phyloP scores from a whole-genome alignment of 1,140 invertebrate species.

The Conus ventricosus region DNA sequence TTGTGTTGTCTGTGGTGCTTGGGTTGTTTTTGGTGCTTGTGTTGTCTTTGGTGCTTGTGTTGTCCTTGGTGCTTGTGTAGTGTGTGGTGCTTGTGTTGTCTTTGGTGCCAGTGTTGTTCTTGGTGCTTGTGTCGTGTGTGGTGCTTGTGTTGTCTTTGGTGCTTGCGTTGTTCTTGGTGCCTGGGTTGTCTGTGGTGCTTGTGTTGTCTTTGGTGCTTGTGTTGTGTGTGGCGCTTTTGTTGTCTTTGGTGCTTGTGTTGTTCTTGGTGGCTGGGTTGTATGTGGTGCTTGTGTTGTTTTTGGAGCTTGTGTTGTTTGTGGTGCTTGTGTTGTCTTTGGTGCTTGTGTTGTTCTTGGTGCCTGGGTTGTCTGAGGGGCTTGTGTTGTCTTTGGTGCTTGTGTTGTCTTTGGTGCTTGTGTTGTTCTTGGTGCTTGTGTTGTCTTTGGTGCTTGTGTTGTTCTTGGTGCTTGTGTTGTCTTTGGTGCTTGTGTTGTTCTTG shows the following conservation, averaged over 20 bases:
- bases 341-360: background rate
- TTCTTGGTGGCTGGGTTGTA: background rate
- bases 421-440: slow-evolving; percentile 14
- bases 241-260: background rate
- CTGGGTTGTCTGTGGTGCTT: background rate
- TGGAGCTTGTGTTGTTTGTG: slow-evolving; percentile 13
- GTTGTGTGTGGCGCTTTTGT: slow-evolving; percentile 11
- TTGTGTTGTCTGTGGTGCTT: background rate
- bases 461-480: slow-evolving; percentile 9
- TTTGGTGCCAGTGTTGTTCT: background rate
- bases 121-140: background rate
- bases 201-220: slow-evolving; percentile 4
- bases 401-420: slow-evolving; percentile 11
- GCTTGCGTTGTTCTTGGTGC: background rate
- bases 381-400: slow-evolving; percentile 9
- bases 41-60: background rate
- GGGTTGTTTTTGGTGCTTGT: background rate
- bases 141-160: background rate
- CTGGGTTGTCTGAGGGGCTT: background rate
- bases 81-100: background rate
- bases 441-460: slow-evolving; percentile 12
- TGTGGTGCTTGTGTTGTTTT: background rate
- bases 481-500: background rate
- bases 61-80: background rate
- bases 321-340: slow-evolving; percentile 14